Base-by-base conservation (phyloP, 2,888 invertebrate genomes). In the Lingula anatina region DNA sequence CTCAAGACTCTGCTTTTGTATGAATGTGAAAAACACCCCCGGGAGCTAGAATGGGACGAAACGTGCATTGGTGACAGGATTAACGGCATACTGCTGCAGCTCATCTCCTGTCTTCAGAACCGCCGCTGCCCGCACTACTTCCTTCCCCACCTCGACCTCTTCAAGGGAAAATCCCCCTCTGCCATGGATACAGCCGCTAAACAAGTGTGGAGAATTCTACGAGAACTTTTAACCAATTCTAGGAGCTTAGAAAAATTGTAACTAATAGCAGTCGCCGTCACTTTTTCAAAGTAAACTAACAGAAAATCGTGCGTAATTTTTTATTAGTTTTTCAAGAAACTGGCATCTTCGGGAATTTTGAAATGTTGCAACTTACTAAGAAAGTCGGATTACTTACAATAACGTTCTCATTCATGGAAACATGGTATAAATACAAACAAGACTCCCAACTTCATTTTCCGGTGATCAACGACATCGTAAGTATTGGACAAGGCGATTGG, bases 51-150 rank as follows among this genome's bases (percentile, higher is more conserved):
- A 74, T 95, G 95, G 95, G 91, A 91, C 76, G 94, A 95, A 74
- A 70, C 85, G 1, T 88, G 88, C 57, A 83, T 94, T 54, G 92
- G 90, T 0, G 94, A 95, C 79, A 83, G 92, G 45, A 87, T 93
- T 68, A 91, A 91, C 76, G 94, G 94, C 1, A 91, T 95, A 57
- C 87, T 95, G 61, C 82, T 96, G 57, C 95, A 96, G 79, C 80
- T 95, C 68, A 95, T 95, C 66, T 92, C 92, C n/a, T 94, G 94
- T 74, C 83, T 96, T 59, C 94, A 96, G 79, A 95, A 93, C 75
- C 85, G 92, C 43, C 82, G 91, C 47, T 95, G 94, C 77, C 92
- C 93, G 25, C 94, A 95, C 78, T 95, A 95, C 75, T 95, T 95
- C 79, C 82, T 95, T 51, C 93, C 94, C 15, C 88, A 88, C 68